Evolutionary conservation across 2,888 invertebrate species (phyloP), one percentile per base, ranked within the genome.

Genomic region (Koerneria pararmatus): DNA sequence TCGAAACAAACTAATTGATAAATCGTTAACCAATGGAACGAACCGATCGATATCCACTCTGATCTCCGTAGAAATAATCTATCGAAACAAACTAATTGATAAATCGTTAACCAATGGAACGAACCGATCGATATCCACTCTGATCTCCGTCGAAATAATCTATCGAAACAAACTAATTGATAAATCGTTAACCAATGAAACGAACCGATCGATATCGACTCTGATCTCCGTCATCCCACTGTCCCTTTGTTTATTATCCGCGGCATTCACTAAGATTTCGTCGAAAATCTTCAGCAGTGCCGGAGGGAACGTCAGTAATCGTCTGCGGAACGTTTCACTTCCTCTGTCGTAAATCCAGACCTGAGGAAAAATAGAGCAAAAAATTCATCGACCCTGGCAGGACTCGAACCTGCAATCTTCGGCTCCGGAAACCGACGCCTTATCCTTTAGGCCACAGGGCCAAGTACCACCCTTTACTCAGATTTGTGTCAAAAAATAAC

Each of bases 341-440:
- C 90, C 89, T 56, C 87, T 87, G 80, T 93, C 91, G 83, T 88
- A 92, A 0, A 95, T 88, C 95, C 95, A 97, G 93, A 95, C 94
- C 1, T 86, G 83, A 1, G 37, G 41, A 15, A n/a, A n/a, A n/a
- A n/a, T n/a, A n/a, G n/a, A n/a, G 84, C 95, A 92, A n/a, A 78
- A 78, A 1, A 53, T 41, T 11, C 11, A 41, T 41, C n/a, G 46
- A 41, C 46, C 46, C 46, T 41, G n/a, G 46, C 11, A 15, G 46
- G 11, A n/a, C n/a, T n/a, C n/a, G n/a, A n/a, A n/a, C n/a, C n/a
- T n/a, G n/a, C n/a, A n/a, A n/a, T n/a, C n/a, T n/a, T n/a, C n/a
- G n/a, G n/a, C n/a, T n/a, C n/a, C n/a, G n/a, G n/a, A n/a, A n/a
- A n/a, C n/a, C n/a, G n/a, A n/a, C n/a, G n/a, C n/a, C n/a, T n/a